Evolutionary conservation across 2,113 vertebrate species (phyloP), one percentile per base, ranked within the genome.

Genomic region (Diadophis punctatus): DNA sequence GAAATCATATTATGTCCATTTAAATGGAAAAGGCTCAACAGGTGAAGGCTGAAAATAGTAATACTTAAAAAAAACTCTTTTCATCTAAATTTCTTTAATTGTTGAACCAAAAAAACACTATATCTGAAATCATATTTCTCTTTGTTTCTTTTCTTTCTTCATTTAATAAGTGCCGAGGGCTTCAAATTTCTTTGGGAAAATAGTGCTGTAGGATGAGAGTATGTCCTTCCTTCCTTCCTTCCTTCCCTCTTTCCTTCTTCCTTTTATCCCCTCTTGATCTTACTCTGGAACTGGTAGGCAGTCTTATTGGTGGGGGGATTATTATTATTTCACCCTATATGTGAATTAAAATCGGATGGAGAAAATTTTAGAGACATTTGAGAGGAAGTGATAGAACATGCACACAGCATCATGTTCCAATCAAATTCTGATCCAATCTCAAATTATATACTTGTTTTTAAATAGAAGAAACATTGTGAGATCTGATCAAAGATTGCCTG

Each of bases 1-100:
- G 90, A 91, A 95, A 63, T 49, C 84, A 84, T 88, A n/a, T 94
- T 95, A 91, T 92, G 27, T 93, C 87, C 86, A 90, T 23, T 52
- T 85, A 94, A 93, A 94, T 34, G 20, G 12, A 3, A 5, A 90
- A 74, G 90, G 53, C 1, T 51, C 43, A 84, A 68, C n/a, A 20
- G 39, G 85, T 56, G 86, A 23, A 68, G 10, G 58, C 9, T 43
- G 52, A 90, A 94, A 58, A 90, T 53, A 88, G 94, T 96, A 84
- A 95, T 94, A 63, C 53, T 92, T 55, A 4, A 12, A n/a, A 8
- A 14, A 93, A 94, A 91, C 88, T 5, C 90, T 52, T 91, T 95
- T 34, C 27, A 92, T 11, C 88, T 39, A 30, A 51, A 94, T 87
- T 46, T 18, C 93, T 95, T 43, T 93, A 93, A 95, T 92, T 52